Percentiles rank a stretch among this genome's conserved stretches.
These are phyloP conservation scores for Eupithecia insigniata DNA, from an alignment of 2,888 invertebrate species.

Conservation along the genomic window DNA sequence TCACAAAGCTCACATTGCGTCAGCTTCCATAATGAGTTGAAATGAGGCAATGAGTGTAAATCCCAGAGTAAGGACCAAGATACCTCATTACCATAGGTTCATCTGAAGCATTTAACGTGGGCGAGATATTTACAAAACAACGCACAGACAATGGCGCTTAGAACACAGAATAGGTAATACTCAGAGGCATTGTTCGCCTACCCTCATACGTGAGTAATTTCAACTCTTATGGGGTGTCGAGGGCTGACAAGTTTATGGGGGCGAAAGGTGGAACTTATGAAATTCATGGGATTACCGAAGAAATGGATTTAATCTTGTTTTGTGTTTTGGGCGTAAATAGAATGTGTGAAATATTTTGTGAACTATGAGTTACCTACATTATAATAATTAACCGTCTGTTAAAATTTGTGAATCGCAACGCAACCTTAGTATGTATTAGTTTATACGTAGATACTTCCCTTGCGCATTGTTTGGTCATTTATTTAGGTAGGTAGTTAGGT, in stretches of 20 bases:
- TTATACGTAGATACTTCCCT: background rate
- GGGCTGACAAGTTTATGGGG: constrained; percentile 39
- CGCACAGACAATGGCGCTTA: constrained; percentile 43
- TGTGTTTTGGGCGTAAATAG: constrained; percentile 26
- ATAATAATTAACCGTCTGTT: background rate
- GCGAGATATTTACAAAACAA: constrained; percentile 43
- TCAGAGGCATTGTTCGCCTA: constrained; percentile 30
- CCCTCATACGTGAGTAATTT: constrained; percentile 38
- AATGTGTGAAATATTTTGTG: constrained; percentile 4
- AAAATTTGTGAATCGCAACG: background rate
- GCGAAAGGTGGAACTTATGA: constrained; percentile 34
- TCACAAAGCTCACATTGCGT: background rate
- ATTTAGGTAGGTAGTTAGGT: too few species aligned
- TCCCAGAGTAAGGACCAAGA: constrained; percentile 29
- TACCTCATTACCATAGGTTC: constrained; percentile 44
- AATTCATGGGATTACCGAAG: constrained; percentile 37
- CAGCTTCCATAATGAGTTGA: constrained; percentile 8
- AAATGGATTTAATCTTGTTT: constrained; percentile 27
- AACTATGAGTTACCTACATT: background rate
- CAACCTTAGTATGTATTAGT: background rate
- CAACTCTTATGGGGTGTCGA: constrained; percentile 36
- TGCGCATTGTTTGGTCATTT: background rate
- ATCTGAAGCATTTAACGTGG: constrained; percentile 41
- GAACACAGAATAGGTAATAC: constrained; percentile 16
- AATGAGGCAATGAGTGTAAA: constrained; percentile 29